Evolutionary conservation across 2,888 invertebrate species (phyloP).

Genomic region (Petrophora chlorosata): DNA sequence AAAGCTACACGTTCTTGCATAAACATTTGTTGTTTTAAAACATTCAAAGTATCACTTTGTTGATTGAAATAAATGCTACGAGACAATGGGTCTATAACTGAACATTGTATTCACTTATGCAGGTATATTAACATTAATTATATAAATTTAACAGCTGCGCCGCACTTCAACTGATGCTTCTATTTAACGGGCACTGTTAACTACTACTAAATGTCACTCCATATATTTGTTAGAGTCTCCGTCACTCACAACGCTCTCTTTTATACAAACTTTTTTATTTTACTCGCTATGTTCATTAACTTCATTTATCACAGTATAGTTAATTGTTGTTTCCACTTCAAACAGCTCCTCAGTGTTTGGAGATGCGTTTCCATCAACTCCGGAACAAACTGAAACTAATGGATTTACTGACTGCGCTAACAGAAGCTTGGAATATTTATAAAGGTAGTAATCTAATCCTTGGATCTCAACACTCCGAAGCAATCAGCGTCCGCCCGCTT

Average conservation of each 20-base stretch:
- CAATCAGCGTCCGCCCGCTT: constrained; percentile 42
- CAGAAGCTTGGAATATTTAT: constrained; percentile 38
- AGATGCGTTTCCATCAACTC: constrained; percentile 32
- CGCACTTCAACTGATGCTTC: constrained; percentile 69
- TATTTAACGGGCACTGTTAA: constrained; percentile 73
- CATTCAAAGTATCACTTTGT: not conserved
- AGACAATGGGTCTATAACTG: constrained; percentile 26
- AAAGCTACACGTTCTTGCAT: too few relatives aligned
- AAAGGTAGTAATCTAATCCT: constrained; percentile 43
- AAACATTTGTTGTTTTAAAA: not conserved
- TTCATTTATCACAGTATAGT: constrained; percentile 64
- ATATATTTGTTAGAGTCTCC: constrained; percentile 66
- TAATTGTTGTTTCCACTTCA: constrained; percentile 49
- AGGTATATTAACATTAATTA: constrained; percentile 64
- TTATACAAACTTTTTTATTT: constrained; percentile 57
- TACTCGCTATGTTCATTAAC: constrained; percentile 64
- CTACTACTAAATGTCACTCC: constrained; percentile 74
- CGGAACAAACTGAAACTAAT: constrained; percentile 28
- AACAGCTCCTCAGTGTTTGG: constrained; percentile 30
- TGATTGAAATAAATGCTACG: not conserved
- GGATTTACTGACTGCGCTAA: constrained; percentile 35
- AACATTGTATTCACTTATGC: constrained; percentile 19
- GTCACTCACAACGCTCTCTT: constrained; percentile 57
- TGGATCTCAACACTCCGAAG: constrained; percentile 39
- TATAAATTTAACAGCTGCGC: constrained; percentile 68